Evolutionary conservation across 2,888 invertebrate genomes (phyloP), one percentile per base, ranked within the genome.

Genomic region (Eurois occulta): DNA sequence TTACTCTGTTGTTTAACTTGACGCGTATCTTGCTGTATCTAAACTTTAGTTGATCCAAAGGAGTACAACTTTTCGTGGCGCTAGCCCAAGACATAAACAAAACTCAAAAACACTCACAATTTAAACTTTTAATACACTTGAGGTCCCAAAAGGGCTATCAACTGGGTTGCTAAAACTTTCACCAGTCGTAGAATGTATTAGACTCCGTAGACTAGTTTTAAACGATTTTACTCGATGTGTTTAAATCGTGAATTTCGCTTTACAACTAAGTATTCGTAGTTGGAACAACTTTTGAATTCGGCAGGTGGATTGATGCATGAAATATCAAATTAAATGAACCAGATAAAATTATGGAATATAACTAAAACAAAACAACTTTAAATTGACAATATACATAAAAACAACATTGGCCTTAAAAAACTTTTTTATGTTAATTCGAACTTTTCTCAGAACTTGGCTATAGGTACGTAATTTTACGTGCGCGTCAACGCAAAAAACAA

Each of bases 141-240:
- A 77, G 72, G 67, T 86, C 86, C 87, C 88, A 84, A 85, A 86
- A 87, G 88, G 81, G 85, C 87, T 84, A 88, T 90, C 89, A 86
- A 85, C 84, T 74, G 79, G 65, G 83, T 81, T 88, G 80, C 84
- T 74, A 79, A 82, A 89, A 91, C 86, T 90, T 88, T 87, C 84
- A 81, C 81, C 84, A 84, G 86, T 88, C 78, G 46, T 85, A 85
- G 88, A 87, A 83, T 87, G 83, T 88, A 87, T 87, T 87, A 84
- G 80, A 86, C 78, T 70, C 74, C 58, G 78, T 75, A 55, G 79
- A 81, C 78, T 73, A 71, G 76, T 79, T 83, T 87, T 88, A 91
- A 90, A 90, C 87, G 89, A 90, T 87, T 89, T 87, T 75, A 72
- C 80, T 87, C 74, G 71, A 88, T 82, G 81, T 87, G 80, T 83